Percentiles rank a stretch among this genome's conserved stretches.
phyloP scores from a whole-genome alignment of 2,797 vertebrate species.

The Ciconia nigra region DNA sequence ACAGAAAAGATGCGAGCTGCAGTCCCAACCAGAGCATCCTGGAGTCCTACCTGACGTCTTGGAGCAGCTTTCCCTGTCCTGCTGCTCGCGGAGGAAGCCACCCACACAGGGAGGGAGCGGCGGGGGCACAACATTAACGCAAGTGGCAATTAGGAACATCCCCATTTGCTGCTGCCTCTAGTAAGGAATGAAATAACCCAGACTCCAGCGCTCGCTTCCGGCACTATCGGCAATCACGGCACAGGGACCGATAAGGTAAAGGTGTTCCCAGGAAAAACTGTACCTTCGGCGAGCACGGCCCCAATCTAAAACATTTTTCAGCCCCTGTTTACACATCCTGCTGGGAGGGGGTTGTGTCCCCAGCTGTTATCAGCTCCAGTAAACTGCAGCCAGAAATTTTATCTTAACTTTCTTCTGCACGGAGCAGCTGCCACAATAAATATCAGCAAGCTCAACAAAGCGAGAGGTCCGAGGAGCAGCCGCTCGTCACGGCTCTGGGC shows the following conservation, averaged over 20 bases:
- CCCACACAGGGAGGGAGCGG: neutral
- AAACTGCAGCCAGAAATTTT: neutral
- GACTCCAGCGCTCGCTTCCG: neutral
- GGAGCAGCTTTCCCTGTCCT: neutral
- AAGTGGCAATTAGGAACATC: neutral
- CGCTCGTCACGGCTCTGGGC: neutral
- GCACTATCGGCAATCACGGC: neutral
- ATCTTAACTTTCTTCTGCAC: neutral
- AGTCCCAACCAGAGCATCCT: neutral
- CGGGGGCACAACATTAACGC: rapidly evolving
- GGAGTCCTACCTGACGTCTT: rapidly evolving
- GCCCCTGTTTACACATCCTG: neutral
- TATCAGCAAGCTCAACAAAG: neutral
- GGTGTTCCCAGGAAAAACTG: conserved; percentile 14
- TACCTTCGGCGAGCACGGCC: neutral
- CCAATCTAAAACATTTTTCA: neutral
- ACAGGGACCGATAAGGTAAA: neutral
- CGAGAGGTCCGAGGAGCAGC: neutral
- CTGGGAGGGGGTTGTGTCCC: neutral
- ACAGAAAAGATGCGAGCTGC: neutral
- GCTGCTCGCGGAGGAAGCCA: neutral
- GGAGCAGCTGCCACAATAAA: conserved; percentile 6
- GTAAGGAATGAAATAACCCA: neutral
- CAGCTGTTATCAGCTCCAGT: neutral
- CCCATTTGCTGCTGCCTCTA: neutral